A percentile compares a stretch with the other conserved stretches of the same genome.
Conservation (phyloP, 2,888 invertebrate species). For the Athalia cordata region DNA sequence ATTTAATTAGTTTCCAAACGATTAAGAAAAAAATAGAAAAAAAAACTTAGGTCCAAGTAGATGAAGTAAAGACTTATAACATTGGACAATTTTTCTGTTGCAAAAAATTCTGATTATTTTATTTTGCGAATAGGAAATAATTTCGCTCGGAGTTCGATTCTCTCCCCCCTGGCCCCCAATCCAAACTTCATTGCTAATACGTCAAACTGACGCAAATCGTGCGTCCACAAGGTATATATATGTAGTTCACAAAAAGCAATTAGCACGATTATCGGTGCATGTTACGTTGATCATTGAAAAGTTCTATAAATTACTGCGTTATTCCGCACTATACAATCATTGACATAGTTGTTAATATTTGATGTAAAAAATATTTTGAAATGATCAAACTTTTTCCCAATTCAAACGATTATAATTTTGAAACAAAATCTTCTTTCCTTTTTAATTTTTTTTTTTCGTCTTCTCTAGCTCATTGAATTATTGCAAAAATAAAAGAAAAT, state of each 20-base stretch:
- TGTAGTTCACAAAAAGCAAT: neutral
- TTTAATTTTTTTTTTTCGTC: no score
- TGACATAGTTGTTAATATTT: no score
- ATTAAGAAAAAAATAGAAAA: no score
- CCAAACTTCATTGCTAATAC: neutral
- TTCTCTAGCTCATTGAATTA: no score
- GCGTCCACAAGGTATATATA: neutral
- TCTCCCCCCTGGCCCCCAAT: neutral
- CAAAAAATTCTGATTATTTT: no score
- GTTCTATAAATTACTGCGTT: neutral
- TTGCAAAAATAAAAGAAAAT: neutral
- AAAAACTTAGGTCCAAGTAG: no score
- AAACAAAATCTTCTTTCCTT: no score
- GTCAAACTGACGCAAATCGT: slow-evolving; percentile 4
- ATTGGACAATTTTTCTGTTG: no score
- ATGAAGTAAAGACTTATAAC: no score
- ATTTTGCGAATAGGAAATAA: neutral
- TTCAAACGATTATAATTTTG: no score
- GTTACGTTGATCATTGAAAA: neutral
- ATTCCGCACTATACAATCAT: neutral
- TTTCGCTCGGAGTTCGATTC: neutral
- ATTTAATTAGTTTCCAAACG: no score
- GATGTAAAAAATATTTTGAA: neutral
- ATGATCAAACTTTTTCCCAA: neutral
- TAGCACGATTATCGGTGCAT: neutral